Percentiles rank a stretch among this genome's conserved stretches.
phyloP scores from a whole-genome alignment of 2,113 vertebrate species.

The Erpornis zantholeuca region DNA sequence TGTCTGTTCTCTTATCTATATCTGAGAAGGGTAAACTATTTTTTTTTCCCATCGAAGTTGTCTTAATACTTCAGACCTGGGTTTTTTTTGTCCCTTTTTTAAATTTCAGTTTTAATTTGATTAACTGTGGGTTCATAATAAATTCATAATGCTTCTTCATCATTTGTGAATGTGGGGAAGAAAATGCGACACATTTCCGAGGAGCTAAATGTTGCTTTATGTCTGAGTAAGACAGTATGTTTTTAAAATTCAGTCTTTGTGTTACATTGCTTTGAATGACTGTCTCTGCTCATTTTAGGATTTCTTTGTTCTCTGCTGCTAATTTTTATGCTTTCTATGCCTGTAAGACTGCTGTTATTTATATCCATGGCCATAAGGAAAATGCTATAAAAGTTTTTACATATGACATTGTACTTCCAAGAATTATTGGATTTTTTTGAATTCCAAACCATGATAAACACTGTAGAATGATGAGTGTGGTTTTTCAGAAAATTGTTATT shows the following conservation, averaged over 20 bases:
- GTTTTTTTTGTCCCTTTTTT: neutral
- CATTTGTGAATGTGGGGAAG: neutral
- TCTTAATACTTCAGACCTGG: neutral
- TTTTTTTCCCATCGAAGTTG: neutral
- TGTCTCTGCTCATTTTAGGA: slow-evolving; percentile 18
- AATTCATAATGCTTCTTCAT: slow-evolving; percentile 2
- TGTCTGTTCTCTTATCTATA: neutral
- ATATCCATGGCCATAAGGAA: neutral
- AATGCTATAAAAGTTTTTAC: neutral
- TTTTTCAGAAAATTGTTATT: neutral
- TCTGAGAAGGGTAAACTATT: neutral
- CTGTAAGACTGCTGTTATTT: slow-evolving; percentile 8
- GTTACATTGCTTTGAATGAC: slow-evolving; percentile 34
- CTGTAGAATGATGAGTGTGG: neutral
- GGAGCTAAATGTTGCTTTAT: slow-evolving; percentile 24
- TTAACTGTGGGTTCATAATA: slow-evolving; percentile 16
- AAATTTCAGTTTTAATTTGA: slow-evolving; percentile 34
- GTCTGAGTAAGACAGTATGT: slow-evolving; percentile 19
- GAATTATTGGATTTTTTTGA: neutral
- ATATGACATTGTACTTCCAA: neutral
- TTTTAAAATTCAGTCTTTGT: slow-evolving; percentile 21
- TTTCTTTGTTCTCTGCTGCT: slow-evolving; percentile 47
- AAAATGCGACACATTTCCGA: neutral
- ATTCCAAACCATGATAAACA: neutral
- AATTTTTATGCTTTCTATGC: neutral